Conservation (phyloP, 2,113 vertebrate genomes). For the Coregonus clupeaformis region DNA sequence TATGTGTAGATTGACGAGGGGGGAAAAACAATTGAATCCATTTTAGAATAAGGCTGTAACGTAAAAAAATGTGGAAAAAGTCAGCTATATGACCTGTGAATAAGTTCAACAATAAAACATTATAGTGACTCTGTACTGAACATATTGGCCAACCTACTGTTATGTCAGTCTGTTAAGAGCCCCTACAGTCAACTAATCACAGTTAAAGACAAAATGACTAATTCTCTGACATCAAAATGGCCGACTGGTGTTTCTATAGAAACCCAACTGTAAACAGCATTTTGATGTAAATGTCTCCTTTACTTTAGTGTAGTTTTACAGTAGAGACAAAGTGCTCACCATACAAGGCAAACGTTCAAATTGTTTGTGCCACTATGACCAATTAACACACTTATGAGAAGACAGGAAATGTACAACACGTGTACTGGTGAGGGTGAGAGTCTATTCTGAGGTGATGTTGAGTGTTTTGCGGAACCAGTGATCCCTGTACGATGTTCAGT, state of each 20-base stretch:
- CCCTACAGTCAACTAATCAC: constrained; percentile 21
- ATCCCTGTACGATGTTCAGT: neutral
- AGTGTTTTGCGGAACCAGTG: neutral
- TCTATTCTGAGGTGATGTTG: neutral
- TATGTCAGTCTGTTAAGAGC: constrained; percentile 22
- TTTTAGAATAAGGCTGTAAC: too few relatives aligned
- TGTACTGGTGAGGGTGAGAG: neutral
- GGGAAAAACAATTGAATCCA: too few relatives aligned
- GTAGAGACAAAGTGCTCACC: neutral
- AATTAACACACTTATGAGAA: neutral
- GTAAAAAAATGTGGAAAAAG: too few relatives aligned
- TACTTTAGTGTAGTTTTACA: neutral
- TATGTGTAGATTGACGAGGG: too few relatives aligned
- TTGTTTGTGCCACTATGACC: neutral
- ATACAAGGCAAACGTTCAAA: neutral
- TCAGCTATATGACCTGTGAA: too few relatives aligned
- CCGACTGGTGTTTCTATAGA: neutral
- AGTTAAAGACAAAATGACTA: neutral
- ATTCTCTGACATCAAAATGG: neutral
- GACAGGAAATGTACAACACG: neutral
- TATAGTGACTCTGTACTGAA: too few relatives aligned
- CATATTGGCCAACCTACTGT: neutral
- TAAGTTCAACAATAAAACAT: too few relatives aligned
- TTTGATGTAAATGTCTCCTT: constrained; percentile 6
- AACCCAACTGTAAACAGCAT: neutral